A percentile compares a stretch with the other conserved stretches of the same genome.
Evolutionary conservation across 2,888 invertebrate genomes (phyloP).

Genomic region (Agrotis segetum): DNA sequence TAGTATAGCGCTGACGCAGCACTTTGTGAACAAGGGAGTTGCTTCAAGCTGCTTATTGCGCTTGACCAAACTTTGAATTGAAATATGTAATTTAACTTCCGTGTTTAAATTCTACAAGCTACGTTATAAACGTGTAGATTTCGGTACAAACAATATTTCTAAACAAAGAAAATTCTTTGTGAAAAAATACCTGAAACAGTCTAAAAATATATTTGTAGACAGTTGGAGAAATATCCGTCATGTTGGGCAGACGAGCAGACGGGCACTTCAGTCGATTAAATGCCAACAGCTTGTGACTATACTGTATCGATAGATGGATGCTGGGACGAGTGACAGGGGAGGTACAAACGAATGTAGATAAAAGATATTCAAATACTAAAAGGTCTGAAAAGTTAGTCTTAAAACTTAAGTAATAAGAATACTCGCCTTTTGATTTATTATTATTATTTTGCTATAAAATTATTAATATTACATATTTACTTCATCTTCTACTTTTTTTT

Average conservation of each 20-base stretch:
- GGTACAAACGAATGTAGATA: slow-evolving; percentile 13
- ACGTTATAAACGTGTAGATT: not conserved
- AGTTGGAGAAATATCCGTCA: slow-evolving; percentile 45
- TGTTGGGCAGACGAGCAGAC: slow-evolving; percentile 11
- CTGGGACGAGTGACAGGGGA: slow-evolving; percentile 19
- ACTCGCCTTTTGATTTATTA: too few relatives aligned
- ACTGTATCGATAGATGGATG: slow-evolving; percentile 41
- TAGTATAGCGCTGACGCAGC: slow-evolving; percentile 48
- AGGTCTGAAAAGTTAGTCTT: slow-evolving; percentile 8
- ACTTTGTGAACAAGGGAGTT: slow-evolving; percentile 52
- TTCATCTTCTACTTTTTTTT: too few relatives aligned
- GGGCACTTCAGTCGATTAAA: slow-evolving; percentile 54
- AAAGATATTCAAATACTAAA: slow-evolving; percentile 30
- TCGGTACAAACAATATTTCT: not conserved
- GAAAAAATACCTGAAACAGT: slow-evolving; percentile 18
- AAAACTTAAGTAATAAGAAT: not conserved
- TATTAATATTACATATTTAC: too few relatives aligned
- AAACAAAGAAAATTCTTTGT: slow-evolving; percentile 1
- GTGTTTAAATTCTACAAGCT: slow-evolving; percentile 14
- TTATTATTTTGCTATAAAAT: too few relatives aligned
- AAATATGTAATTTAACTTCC: slow-evolving; percentile 39
- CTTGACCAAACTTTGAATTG: slow-evolving; percentile 35
- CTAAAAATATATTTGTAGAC: slow-evolving; percentile 32
- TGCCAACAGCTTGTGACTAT: slow-evolving; percentile 34
- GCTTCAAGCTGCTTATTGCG: slow-evolving; percentile 38